A percentile compares a stretch with the other conserved stretches of the same genome.
These are phyloP conservation scores for Zaprionus inermis DNA, from an alignment of 1,140 invertebrate species.

Conservation along the genomic window DNA sequence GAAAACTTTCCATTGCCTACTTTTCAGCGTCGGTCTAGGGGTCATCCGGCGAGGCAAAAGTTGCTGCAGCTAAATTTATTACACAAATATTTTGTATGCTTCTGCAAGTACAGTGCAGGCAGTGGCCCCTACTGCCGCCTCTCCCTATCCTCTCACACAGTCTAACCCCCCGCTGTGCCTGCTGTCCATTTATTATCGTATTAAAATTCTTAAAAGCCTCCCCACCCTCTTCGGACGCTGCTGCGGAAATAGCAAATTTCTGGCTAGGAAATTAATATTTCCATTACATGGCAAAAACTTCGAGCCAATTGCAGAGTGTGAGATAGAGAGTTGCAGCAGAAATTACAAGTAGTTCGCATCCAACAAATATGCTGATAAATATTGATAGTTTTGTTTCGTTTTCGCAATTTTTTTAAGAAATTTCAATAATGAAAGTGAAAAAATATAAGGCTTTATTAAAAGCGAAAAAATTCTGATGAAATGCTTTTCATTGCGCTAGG, in stretches of 20 bases:
- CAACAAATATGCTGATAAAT: conserved; percentile 1
- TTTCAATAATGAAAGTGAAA: conserved; percentile 11
- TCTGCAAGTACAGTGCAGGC: conserved; percentile 21
- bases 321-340: not conserved
- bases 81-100: conserved; percentile 41
- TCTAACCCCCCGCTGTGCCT: not conserved
- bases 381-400: not conserved
- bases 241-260: conserved; percentile 81
- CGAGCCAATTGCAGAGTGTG: conserved; percentile 2
- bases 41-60: conserved; percentile 47
- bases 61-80: conserved; percentile 70
- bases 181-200: conserved; percentile 71
- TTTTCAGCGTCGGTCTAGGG: conserved; percentile 37
- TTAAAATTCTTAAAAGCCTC: conserved; percentile 63
- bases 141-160: not conserved
- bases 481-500: not conserved
- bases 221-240: not conserved
- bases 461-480: not conserved
- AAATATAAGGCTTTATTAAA: not conserved
- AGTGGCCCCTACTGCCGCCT: not conserved
- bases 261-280: conserved; percentile 82
- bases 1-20: conserved; percentile 23
- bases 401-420: not conserved
- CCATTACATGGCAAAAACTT: conserved; percentile 78
- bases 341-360: not conserved